Evolutionary conservation across 2,888 invertebrate species (phyloP).

Genomic region (Nomada fucata): DNA sequence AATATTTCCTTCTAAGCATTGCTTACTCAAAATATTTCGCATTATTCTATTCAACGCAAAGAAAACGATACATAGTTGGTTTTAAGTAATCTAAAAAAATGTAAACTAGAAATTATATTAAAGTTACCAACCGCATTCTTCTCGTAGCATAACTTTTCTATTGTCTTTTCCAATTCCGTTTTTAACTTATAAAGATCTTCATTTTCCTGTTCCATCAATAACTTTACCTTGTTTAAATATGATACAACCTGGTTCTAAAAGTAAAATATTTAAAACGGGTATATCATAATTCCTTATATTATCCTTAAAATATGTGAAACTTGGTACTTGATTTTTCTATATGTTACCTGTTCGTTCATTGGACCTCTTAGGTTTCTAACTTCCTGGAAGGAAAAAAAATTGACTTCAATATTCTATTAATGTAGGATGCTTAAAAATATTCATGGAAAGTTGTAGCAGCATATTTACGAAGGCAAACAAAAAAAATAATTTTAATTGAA

Average conservation of each 20-base stretch:
- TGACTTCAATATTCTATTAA: no score
- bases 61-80: neutral
- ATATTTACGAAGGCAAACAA: no score
- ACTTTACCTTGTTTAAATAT: constrained; percentile 70
- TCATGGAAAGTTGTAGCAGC: no score
- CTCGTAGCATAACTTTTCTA: constrained; percentile 66
- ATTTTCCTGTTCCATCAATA: constrained; percentile 73
- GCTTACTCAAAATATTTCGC: neutral
- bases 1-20: neutral
- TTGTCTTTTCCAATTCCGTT: constrained; percentile 70
- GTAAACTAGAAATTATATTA: constrained; percentile 16
- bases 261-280: constrained; percentile 6
- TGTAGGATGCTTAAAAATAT: no score
- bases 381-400: neutral
- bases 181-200: constrained; percentile 71
- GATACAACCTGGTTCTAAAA: constrained; percentile 70
- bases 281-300: neutral
- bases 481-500: no score
- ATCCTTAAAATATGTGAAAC: neutral
- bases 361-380: constrained; percentile 8
- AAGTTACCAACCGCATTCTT: constrained; percentile 65
- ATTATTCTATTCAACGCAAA: neutral
- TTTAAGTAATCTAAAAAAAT: neutral
- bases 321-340: constrained; percentile 5
- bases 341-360: constrained; percentile 18